These are phyloP conservation scores for Glyphotaelius pellucidus DNA, from an alignment of 2,888 invertebrate genomes.

Conservation along the genomic window DNA sequence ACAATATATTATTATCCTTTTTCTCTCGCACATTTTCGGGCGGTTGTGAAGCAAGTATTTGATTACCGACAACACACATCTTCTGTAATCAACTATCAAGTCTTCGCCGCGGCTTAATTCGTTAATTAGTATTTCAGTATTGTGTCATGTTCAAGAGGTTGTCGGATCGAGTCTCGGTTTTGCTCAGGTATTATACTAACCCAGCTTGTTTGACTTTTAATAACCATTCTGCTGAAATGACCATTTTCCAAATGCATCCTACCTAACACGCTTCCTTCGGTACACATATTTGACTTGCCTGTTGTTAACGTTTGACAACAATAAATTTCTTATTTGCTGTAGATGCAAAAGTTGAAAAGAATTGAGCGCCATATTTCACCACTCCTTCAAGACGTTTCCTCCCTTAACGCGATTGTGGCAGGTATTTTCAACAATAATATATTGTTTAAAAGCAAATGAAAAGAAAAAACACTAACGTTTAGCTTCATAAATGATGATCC, in stretches of 20 bases:
- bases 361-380: background rate
- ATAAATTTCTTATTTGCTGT: background rate
- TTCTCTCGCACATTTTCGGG: background rate
- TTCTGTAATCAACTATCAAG: background rate
- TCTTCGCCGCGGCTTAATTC: background rate
- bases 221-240: background rate
- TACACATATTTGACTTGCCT: background rate
- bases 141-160: constrained; percentile 23
- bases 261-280: background rate
- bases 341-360: background rate
- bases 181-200: background rate
- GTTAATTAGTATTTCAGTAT: background rate
- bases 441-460: no score
- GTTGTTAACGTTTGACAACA: background rate
- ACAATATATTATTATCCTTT: background rate
- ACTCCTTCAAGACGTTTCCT: background rate
- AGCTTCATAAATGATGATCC: background rate
- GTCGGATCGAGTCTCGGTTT: background rate
- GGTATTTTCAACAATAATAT: no score
- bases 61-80: constrained; percentile 2
- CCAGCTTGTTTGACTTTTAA: background rate
- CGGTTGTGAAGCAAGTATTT: background rate
- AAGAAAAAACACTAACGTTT: background rate
- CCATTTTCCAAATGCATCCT: background rate
- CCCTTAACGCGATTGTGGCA: no score